Evolutionary conservation across 2,888 invertebrate species (phyloP), one percentile per base, ranked within the genome.

Genomic region (Thera obeliscata): DNA sequence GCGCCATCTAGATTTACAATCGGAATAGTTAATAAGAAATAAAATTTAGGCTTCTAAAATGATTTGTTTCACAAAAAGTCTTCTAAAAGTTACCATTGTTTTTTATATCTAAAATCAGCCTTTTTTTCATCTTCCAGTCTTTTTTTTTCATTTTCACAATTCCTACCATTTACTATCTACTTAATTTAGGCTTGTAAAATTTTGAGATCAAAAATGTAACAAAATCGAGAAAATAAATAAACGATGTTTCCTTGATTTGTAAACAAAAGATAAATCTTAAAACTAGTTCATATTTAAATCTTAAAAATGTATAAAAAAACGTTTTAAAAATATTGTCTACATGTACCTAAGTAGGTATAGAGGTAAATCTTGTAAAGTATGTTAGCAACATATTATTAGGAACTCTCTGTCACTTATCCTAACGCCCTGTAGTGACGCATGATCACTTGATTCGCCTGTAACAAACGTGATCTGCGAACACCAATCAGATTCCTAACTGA

Each of bases 251-350:
- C 12, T 56, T 38, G 56, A 38, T 41, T 56, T 8, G 38, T 6
- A 55, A 55, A 56, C 3, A 56, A 12, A 41, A 55, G 36, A 11
- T 36, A 41, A 41, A 46, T 46, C 52, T 9, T 52, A 56, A 56
- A 56, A 55, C 55, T 55, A 56, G 7, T 56, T 56, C 38, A 56
- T 56, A 56, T n/a, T 56, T 38, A 56, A 56, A 41, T 41, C 38
- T n/a, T 33, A 33, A 22, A 52, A 52, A 52, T 52, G 52, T 52
- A 52, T 52, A 52, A 9, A 52, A 49, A 52, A 33, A 22, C 6
- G 2, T 7, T 22, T 22, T 4, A 41, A 41, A 12, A 50, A 50
- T 50, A 50, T 50, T 50, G 6, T 50, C 22, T 50, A 50, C 7
- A 49, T 12, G 38, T 38, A 38, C 38, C 5, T 41, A 41, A 5